A percentile compares a stretch with the other conserved stretches of the same genome.
Conservation (phyloP, 1,140 invertebrate genomes). For the Ips nitidus region DNA sequence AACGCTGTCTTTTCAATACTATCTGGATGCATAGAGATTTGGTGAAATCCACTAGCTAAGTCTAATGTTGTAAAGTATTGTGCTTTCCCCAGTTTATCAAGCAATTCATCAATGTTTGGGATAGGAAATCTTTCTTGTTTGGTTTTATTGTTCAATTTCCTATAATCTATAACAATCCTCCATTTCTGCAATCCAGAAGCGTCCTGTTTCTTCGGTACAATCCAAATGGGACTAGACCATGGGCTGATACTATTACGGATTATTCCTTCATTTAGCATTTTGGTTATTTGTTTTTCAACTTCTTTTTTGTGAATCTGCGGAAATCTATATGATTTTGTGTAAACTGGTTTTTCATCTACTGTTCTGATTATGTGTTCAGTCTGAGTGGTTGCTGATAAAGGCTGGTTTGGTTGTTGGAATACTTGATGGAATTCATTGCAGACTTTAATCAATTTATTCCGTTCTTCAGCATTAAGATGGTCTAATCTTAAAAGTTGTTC, state of each 20-base stretch:
- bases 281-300: constrained; percentile 40
- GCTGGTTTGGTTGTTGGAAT: too few relatives aligned
- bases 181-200: constrained; percentile 42
- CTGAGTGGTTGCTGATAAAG: too few relatives aligned
- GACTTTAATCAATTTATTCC: too few relatives aligned
- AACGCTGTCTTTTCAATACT: too few relatives aligned
- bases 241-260: constrained; percentile 46
- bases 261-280: constrained; percentile 43
- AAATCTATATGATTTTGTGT: constrained; percentile 48
- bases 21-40: too few relatives aligned
- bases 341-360: constrained; percentile 42
- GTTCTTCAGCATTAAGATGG: too few relatives aligned
- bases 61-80: constrained; percentile 53
- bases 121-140: constrained; percentile 56
- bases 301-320: constrained; percentile 43
- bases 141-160: constrained; percentile 52
- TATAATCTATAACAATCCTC: constrained; percentile 51
- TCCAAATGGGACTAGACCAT: constrained; percentile 51
- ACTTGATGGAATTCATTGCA: too few relatives aligned
- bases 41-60: constrained; percentile 52
- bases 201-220: constrained; percentile 43
- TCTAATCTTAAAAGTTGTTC: too few relatives aligned
- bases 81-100: constrained; percentile 50
- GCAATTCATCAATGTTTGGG: constrained; percentile 54
- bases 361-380: constrained; percentile 46